Percentiles rank a stretch among this genome's conserved stretches.
Conservation (phyloP, 2,888 invertebrate genomes). For the Oxyteleia sp. region DNA sequence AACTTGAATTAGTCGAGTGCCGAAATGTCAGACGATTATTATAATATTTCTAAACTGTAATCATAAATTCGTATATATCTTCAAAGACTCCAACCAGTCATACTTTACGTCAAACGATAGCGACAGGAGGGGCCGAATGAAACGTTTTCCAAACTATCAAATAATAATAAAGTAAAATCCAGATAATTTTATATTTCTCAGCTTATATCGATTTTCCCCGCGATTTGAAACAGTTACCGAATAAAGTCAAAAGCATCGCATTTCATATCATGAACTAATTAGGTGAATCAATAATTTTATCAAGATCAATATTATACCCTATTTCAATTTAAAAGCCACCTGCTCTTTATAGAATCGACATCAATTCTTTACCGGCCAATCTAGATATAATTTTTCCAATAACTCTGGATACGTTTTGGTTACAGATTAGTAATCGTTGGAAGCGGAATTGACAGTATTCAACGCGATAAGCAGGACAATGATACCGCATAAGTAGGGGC, state of each 20-base stretch:
- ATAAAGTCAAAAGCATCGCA: constrained; percentile 31
- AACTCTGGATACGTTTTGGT: background rate
- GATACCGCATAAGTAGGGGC: constrained; percentile 12
- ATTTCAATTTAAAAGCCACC: background rate
- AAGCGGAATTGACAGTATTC: constrained; percentile 4
- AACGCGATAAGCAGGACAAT: constrained; percentile 26
- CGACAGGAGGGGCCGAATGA: background rate
- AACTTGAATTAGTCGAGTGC: constrained; percentile 82
- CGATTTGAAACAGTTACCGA: constrained; percentile 1
- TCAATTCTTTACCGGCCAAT: background rate
- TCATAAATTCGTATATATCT: constrained; percentile 21
- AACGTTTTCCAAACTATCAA: background rate
- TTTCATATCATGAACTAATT: constrained; percentile 28
- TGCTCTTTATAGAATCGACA: background rate
- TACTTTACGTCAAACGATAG: constrained; percentile 2
- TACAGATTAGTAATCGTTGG: background rate
- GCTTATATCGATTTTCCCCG: constrained; percentile 14
- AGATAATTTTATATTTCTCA: constrained; percentile 23
- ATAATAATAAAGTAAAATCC: constrained; percentile 7
- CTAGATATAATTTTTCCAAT: background rate
- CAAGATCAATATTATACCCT: constrained; percentile 18
- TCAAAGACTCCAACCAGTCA: background rate
- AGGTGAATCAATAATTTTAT: constrained; percentile 25
- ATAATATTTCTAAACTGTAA: constrained; percentile 78
- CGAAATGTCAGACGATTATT: constrained; percentile 81